phyloP scores from a whole-genome alignment of 2,113 vertebrate genomes.

The Odontophorus gujanensis region DNA sequence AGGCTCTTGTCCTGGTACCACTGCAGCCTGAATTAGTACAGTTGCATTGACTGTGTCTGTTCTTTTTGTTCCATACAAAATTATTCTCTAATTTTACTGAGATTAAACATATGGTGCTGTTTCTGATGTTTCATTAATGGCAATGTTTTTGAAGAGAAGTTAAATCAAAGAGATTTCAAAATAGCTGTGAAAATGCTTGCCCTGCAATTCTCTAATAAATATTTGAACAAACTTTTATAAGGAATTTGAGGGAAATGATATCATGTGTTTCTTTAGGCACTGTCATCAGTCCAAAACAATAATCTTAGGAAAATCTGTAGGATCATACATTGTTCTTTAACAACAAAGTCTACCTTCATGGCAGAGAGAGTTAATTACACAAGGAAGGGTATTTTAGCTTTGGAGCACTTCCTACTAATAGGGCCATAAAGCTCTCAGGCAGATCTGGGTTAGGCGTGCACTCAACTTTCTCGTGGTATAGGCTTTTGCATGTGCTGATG shows the following conservation, averaged over 20 bases:
- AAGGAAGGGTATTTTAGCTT: not conserved
- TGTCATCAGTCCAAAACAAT: not conserved
- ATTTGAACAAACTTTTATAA: constrained; percentile 9
- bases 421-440: not conserved
- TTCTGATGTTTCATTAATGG: constrained; percentile 28
- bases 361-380: not conserved
- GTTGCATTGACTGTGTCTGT: not conserved
- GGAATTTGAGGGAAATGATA: constrained; percentile 19
- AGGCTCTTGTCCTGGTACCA: not conserved
- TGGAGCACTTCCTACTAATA: not conserved
- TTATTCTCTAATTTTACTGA: constrained; percentile 14
- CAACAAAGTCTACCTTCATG: not conserved
- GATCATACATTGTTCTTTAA: constrained; percentile 1
- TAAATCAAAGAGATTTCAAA: constrained; percentile 42
- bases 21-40: not conserved
- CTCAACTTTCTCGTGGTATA: not conserved
- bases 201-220: constrained; percentile 16
- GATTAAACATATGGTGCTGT: not conserved
- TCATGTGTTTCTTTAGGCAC: constrained; percentile 27
- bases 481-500: fast-evolving
- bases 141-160: not conserved
- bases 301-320: not conserved
- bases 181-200: constrained; percentile 39
- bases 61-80: not conserved
- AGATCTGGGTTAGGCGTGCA: not conserved